Evolutionary conservation across 2,113 vertebrate genomes (phyloP).

Genomic region (Sprattus sprattus): DNA sequence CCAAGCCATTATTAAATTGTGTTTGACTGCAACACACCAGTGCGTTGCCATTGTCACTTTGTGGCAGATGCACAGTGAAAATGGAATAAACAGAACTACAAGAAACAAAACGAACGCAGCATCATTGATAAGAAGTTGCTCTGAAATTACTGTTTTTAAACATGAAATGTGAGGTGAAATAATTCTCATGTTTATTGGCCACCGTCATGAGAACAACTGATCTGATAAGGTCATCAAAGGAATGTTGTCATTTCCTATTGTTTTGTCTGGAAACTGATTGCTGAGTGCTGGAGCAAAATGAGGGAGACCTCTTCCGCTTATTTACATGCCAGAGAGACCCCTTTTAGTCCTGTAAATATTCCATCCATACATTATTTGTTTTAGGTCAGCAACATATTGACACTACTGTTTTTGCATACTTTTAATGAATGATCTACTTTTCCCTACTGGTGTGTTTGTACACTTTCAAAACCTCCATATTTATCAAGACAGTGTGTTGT

Average conservation of each 20-base stretch:
- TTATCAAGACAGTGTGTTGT: not conserved
- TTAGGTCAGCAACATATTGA: not conserved
- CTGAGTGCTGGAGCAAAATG: not conserved
- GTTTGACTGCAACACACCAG: not conserved
- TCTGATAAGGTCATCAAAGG: slow-evolving; percentile 3
- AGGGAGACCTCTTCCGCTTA: slow-evolving; percentile 23
- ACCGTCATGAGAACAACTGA: not conserved
- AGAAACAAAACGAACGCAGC: not conserved
- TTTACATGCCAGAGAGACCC: not conserved
- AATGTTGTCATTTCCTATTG: slow-evolving; percentile 47
- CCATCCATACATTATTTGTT: not conserved
- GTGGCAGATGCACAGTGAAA: not conserved
- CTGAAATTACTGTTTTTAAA: too few relatives aligned
- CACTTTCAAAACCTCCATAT: not conserved
- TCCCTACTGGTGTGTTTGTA: too few relatives aligned
- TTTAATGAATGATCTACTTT: not conserved
- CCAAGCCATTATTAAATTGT: not conserved
- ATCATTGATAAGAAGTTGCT: not conserved
- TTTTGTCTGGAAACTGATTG: slow-evolving; percentile 42
- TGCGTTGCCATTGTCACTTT: not conserved
- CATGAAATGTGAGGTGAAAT: too few relatives aligned
- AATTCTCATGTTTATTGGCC: not conserved
- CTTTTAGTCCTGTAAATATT: not conserved
- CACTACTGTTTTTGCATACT: not conserved
- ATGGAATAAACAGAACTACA: not conserved